A percentile compares a stretch with the other conserved stretches of the same genome.
Evolutionary conservation across 2,888 invertebrate genomes (phyloP).

Genomic region (Drosophila prolongata): DNA sequence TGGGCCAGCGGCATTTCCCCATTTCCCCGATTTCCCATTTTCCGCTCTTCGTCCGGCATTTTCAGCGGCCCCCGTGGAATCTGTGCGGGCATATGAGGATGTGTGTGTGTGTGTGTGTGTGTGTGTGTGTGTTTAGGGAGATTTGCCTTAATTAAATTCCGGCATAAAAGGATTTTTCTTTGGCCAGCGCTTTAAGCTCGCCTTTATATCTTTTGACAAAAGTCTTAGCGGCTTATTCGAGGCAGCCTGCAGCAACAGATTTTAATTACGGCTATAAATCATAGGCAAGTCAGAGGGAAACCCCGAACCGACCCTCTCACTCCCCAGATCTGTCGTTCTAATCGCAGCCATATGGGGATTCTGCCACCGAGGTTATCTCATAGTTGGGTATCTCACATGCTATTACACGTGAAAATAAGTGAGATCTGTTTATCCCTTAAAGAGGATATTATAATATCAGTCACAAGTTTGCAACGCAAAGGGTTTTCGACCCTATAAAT

Average conservation of each 20-base stretch:
- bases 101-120: background rate
- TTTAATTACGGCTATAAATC: constrained; percentile 75
- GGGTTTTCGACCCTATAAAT: too few relatives aligned
- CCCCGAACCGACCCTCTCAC: background rate
- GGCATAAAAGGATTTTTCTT: constrained; percentile 69
- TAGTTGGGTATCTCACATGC: background rate
- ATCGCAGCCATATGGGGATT: constrained; percentile 11
- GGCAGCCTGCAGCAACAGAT: constrained; percentile 54
- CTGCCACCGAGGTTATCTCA: background rate
- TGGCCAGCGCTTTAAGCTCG: constrained; percentile 49
- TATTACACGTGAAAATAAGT: background rate
- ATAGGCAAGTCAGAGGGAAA: constrained; percentile 37
- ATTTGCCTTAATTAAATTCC: constrained; percentile 76
- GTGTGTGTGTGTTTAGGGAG: constrained; percentile 57
- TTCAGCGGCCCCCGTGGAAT: constrained; percentile 39
- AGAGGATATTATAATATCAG: too few relatives aligned
- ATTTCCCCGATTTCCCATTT: background rate
- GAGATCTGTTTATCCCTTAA: too few relatives aligned
- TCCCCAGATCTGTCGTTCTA: background rate
- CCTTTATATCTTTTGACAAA: constrained; percentile 72
- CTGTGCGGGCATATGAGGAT: constrained; percentile 5
- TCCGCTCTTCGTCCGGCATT: constrained; percentile 5
- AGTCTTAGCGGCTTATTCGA: constrained; percentile 71
- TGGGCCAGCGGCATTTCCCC: constrained; percentile 1
- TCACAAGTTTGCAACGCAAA: too few relatives aligned